Conservation (phyloP, 2,888 invertebrate species). For the Volucella inflata region DNA sequence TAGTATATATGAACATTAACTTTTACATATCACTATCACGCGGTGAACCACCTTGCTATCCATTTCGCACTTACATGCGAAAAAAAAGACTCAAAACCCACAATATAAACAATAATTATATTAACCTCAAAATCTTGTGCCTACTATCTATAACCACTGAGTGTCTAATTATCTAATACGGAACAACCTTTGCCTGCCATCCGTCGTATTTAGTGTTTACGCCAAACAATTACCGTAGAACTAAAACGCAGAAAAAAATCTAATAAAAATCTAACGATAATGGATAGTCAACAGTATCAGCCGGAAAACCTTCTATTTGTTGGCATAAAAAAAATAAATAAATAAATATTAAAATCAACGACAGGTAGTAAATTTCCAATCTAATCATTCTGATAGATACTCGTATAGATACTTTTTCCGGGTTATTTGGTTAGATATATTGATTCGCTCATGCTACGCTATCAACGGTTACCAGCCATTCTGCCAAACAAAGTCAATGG, state of each 20-base stretch:
- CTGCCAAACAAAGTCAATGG: constrained; percentile 53
- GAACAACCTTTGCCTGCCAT: constrained; percentile 52
- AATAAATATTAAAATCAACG: constrained; percentile 22
- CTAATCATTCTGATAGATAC: background rate
- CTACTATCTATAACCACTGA: constrained; percentile 18
- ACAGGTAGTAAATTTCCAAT: constrained; percentile 26
- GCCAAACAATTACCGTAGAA: background rate
- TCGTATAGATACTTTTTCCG: background rate
- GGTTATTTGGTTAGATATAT: constrained; percentile 1
- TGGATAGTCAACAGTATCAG: constrained; percentile 33
- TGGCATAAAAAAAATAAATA: constrained; percentile 8
- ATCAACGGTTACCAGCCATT: constrained; percentile 38
- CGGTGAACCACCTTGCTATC: constrained; percentile 47
- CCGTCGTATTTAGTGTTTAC: constrained; percentile 34
- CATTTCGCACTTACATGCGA: constrained; percentile 62
- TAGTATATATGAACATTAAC: background rate
- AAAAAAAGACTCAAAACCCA: constrained; percentile 39
- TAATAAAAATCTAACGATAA: constrained; percentile 20
- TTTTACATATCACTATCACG: constrained; percentile 65
- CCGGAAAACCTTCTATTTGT: constrained; percentile 18
- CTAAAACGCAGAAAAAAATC: constrained; percentile 26
- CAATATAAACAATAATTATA: constrained; percentile 26
- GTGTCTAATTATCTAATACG: constrained; percentile 66
- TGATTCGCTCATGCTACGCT: constrained; percentile 45
- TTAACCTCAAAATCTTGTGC: constrained; percentile 26